Conservation (phyloP, 2,797 vertebrate genomes). For the Dendrocincla fuliginosa region DNA sequence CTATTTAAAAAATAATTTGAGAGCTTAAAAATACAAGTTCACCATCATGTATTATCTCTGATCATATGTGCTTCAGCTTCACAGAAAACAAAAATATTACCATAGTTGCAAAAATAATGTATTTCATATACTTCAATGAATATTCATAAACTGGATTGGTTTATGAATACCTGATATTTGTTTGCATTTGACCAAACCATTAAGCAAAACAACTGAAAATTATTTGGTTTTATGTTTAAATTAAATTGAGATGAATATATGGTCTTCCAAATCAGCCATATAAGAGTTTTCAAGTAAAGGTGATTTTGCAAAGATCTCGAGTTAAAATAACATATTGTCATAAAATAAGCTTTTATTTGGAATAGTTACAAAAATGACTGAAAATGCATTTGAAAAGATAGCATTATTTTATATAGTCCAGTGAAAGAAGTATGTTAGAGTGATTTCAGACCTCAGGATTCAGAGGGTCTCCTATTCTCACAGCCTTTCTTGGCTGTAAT, state of each 20-base stretch:
- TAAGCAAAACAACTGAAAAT: neutral
- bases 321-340: neutral
- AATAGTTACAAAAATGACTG: neutral
- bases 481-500: conserved; percentile 38
- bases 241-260: neutral
- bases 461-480: conserved; percentile 34
- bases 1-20: neutral
- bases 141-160: neutral
- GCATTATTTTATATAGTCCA: neutral
- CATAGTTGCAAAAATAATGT: neutral
- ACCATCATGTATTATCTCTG: neutral
- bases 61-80: neutral
- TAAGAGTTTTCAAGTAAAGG: neutral
- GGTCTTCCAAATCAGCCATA: neutral
- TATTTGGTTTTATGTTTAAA: neutral
- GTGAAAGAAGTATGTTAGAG: neutral
- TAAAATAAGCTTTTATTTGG: neutral
- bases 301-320: neutral
- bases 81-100: neutral
- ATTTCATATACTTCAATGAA: neutral
- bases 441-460: conserved; percentile 14
- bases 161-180: neutral
- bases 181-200: neutral
- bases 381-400: neutral
- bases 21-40: neutral